phyloP scores from a whole-genome alignment of 1,140 invertebrate genomes.

The Leptinotarsa defecta region DNA sequence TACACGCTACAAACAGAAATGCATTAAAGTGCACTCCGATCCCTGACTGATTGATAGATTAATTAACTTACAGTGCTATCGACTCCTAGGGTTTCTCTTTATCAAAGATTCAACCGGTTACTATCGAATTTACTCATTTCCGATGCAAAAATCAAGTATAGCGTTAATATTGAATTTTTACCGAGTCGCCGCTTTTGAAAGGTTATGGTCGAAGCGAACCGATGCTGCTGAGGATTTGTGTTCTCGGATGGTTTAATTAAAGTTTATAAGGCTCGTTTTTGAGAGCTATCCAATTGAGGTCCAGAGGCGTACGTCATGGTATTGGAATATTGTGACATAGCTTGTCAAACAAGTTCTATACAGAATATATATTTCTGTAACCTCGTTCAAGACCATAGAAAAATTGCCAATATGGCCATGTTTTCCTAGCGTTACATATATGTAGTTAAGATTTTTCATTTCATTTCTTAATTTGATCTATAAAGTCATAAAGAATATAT shows the following conservation, averaged over 20 bases:
- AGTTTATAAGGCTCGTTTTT: constrained; percentile 11
- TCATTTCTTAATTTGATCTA: no score
- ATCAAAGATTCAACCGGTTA: constrained; percentile 35
- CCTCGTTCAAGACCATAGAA: no score
- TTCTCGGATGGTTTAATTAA: constrained; percentile 19
- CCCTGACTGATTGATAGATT: constrained; percentile 48
- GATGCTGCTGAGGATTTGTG: constrained; percentile 15
- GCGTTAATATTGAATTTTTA: constrained; percentile 27
- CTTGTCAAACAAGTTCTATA: no score
- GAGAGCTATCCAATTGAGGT: background rate
- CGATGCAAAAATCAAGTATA: constrained; percentile 27
- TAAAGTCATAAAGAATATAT: no score
- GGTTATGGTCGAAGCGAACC: constrained; percentile 14
- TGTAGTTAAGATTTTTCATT: no score
- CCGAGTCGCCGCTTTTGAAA: constrained; percentile 10
- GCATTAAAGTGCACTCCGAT: constrained; percentile 51
- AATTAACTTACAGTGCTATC: constrained; percentile 47
- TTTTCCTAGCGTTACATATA: no score
- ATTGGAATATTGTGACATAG: no score
- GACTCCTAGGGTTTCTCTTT: constrained; percentile 36
- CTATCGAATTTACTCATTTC: constrained; percentile 34
- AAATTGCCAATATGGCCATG: no score
- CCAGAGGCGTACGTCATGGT: background rate
- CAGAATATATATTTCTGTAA: no score
- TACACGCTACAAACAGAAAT: constrained; percentile 44